Evolutionary conservation across 2,113 vertebrate species (phyloP), one percentile per base, ranked within the genome.

Genomic region (Prunella himalayana): DNA sequence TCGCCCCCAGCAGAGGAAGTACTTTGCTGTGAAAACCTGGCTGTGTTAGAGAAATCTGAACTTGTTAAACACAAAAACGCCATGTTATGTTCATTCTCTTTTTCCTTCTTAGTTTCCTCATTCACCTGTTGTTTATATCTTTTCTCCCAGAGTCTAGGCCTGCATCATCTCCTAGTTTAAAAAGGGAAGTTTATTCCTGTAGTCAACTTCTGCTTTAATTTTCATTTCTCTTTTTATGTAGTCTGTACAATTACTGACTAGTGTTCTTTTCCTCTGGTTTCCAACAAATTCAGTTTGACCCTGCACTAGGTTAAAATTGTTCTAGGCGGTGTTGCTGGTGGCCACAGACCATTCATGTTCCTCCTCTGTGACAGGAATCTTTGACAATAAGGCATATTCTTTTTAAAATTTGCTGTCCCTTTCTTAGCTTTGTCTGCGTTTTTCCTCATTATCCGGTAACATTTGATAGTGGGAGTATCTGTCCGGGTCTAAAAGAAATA

Each of bases 401-500:
- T 80, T 59, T 64, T 12, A 14, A 45, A 82, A 44, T 68, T 80
- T 17, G 4, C 25, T 22, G 39, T 37, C 8, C 12, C 7, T 69
- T 51, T 54, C 17, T 66, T 54, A 64, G 17, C 9, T 60, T 57
- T 41, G 6, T 66, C 8, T 73, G 0, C 54, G 8, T 28, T 88
- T 83, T 57, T 54, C 15, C 4, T 81, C 15, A 33, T 56, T 23
- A 8, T 91, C 14, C 16, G 60, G 5, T 49, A 65, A 53, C 7
- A 41, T 47, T 20, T 59, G 22, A 16, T 49, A 37, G 4, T 47
- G 45, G 18, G 9, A 35, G 2, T 39, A 14, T 45, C 18, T 0
- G 0, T 53, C 21, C 18, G 50, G 37, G 11, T 73, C 6, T 49
- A 3, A 22, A 45, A 37, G 42, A 73, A 61, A 49, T 0, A 0